phyloP scores from a whole-genome alignment of 2,797 vertebrate species.

The Tenualosa thibaudeaui region DNA sequence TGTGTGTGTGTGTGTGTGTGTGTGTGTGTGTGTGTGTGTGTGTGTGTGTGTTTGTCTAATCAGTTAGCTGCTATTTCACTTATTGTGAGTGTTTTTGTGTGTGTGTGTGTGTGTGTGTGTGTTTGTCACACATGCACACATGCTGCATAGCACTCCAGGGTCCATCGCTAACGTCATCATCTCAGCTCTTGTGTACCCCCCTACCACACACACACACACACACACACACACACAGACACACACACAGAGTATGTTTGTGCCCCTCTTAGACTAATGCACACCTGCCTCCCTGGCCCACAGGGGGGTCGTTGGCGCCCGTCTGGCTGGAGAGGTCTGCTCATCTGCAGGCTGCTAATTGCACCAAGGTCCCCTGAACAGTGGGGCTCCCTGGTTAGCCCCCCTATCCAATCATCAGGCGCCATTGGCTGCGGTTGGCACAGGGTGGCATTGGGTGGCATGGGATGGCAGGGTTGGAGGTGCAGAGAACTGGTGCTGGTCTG shows the following conservation, averaged over 20 bases:
- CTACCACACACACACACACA: slow-evolving; percentile 33
- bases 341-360: slow-evolving; percentile 79
- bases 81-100: not conserved
- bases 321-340: slow-evolving; percentile 72
- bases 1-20: not conserved
- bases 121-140: slow-evolving; percentile 43
- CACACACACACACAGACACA: slow-evolving; percentile 24
- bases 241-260: slow-evolving; percentile 22
- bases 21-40: not conserved
- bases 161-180: slow-evolving; percentile 82
- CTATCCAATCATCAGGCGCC: not conserved
- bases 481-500: no score
- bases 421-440: not conserved
- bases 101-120: not conserved
- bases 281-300: slow-evolving; percentile 66
- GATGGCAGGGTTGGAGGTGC: not conserved
- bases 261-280: slow-evolving; percentile 77
- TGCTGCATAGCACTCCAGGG: slow-evolving; percentile 67
- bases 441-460: not conserved
- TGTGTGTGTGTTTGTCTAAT: not conserved
- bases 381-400: not conserved
- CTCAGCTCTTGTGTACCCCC: slow-evolving; percentile 66
- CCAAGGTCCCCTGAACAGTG: not conserved
- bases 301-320: slow-evolving; percentile 72
- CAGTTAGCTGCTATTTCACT: not conserved